Evolutionary conservation across 2,113 vertebrate genomes (phyloP), one percentile per base, ranked within the genome.

Genomic region (Colaptes auratus): DNA sequence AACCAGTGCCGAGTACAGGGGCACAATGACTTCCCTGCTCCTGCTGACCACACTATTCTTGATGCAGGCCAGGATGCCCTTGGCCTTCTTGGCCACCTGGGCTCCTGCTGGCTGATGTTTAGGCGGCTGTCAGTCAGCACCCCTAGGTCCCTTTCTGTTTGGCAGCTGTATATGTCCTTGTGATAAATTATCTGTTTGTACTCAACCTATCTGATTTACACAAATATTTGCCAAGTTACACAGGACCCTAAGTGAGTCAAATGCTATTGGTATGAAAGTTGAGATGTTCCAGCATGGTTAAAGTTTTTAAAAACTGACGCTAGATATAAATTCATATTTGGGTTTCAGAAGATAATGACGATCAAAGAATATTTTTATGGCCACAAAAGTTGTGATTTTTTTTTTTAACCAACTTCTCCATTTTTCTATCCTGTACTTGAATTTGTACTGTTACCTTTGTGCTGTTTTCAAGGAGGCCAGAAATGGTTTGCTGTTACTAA

Each of bases 321-420:
- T 52, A 82, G 42, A 63, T 72, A 28, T 20, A 48, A 82, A 6
- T 4, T 20, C 0, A 0, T 24, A 4, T 55, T 36, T 31, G 25
- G 33, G 39, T 59, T 59, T 80, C 14, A n/a, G 46, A 60, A 36
- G 27, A 48, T 25, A 71, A 56, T 36, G 17, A 55, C 31, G 8
- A 23, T 36, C 17, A 73, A 76, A 76, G 9, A 9, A 53, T 36
- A 48, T 25, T 78, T 90, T 76, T 33, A n/a, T 10, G 7, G 13
- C 25, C 7, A 53, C 3, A 89, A 65, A 88, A 53, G 5, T 44
- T 75, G 9, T 10, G 9, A 28, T 24, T 0, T 2, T 0, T 20
- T 69, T 80, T 53, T 53, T 78, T 69, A 28, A 30, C 16, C 1
- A 1, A 12, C 15, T 90, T 80, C 11, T 55, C 30, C 4, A 35